Evolutionary conservation across 2,888 invertebrate genomes (phyloP), one percentile per base, ranked within the genome.

Genomic region (Mystacides longicornis): DNA sequence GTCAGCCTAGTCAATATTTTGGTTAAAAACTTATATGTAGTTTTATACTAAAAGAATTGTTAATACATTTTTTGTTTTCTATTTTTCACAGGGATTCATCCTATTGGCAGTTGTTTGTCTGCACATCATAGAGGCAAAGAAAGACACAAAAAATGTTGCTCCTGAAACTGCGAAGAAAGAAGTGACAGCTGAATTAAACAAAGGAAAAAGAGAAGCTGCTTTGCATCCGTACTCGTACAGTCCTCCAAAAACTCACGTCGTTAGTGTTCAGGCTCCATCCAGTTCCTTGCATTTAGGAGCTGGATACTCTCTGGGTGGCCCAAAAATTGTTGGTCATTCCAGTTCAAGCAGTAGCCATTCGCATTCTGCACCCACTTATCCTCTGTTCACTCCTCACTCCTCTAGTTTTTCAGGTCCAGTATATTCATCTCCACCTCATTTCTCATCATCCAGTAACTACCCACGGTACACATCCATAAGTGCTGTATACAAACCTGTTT

Each of bases 181-280:
- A 18, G n/a, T n/a, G n/a, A 19, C 51, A 42, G 31, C 54, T 14
- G 46, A 51, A 1, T 42, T 54, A 9, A 60, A 55, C 23, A 59
- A 61, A 51, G 61, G 59, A 27, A 61, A 61, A 37, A 51, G 61
- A 48, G 61, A 61, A 49, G 58, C 58, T 22, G 55, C 57, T 1
- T 16, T 58, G 1, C 22, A 47, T 55, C 51, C 22, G n/a, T 51
- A 46, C 48, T 55, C 43, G 4, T 55, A 50, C 46, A 57, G 53
- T 31, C 43, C 55, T 11, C 58, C 58, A 7, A 37, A 16, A 37
- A 16, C 37, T 3, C 37, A 37, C 3, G 37, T 37, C 53, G 20
- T 59, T 56, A 11, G 16, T 14, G 16, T 37, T 37, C 37, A 37
- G 14, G 49, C 45, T 45, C 53, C 55, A 1, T 33, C 53, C 2